Percentiles rank a stretch among this genome's conserved stretches.
These are phyloP conservation scores for Pogonomyrmex californicus DNA, from an alignment of 1,140 invertebrate genomes.

Conservation along the genomic window DNA sequence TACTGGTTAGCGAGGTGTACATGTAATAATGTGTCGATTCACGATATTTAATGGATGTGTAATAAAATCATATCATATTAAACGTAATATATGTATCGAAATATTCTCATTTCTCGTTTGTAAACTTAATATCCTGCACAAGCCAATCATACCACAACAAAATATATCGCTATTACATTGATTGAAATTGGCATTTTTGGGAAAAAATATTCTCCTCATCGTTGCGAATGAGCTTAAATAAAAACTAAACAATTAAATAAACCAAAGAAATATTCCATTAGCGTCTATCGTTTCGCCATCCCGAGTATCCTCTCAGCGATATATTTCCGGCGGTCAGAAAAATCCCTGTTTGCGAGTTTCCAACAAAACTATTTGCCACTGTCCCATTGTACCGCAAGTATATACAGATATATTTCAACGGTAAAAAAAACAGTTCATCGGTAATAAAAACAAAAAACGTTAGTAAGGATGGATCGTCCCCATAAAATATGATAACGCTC, in stretches of 20 bases:
- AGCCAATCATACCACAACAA: not conserved
- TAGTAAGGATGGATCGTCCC: constrained; percentile 51
- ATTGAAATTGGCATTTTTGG: constrained; percentile 14
- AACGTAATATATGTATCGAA: not conserved
- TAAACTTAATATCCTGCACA: constrained; percentile 26
- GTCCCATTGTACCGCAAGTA: constrained; percentile 29
- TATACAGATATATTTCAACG: constrained; percentile 52
- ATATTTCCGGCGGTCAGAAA: constrained; percentile 38
- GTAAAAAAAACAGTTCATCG: constrained; percentile 40
- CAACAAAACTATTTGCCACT: constrained; percentile 53
- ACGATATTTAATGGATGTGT: not conserved
- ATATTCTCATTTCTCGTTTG: constrained; percentile 36
- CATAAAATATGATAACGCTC: constrained; percentile 64
- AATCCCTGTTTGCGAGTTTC: constrained; percentile 51
- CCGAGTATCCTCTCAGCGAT: constrained; percentile 26
- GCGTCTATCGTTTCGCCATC: not conserved
- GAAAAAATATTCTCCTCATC: not conserved
- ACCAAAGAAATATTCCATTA: constrained; percentile 13
- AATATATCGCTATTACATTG: constrained; percentile 22
- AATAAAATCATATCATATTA: constrained; percentile 8
- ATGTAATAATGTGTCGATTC: constrained; percentile 10
- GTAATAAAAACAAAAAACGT: constrained; percentile 55
- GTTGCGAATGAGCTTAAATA: not conserved
- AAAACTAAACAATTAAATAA: constrained; percentile 30
- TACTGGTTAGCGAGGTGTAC: not conserved